A percentile compares a stretch with the other conserved stretches of the same genome.
phyloP scores from a whole-genome alignment of 1,140 invertebrate genomes.

The Eumaeus atala region DNA sequence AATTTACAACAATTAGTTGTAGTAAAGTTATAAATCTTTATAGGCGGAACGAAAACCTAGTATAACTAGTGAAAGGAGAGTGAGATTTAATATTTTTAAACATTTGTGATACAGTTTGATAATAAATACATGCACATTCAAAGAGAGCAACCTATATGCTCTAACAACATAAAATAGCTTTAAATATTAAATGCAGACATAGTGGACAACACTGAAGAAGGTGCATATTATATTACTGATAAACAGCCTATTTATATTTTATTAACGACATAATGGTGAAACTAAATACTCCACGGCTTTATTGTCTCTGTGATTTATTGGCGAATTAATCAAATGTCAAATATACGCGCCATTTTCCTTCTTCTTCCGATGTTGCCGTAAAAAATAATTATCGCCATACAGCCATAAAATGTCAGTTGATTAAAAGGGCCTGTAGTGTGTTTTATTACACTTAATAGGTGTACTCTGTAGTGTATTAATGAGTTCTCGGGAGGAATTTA shows the following conservation, averaged over 20 bases:
- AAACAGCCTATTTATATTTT: background rate
- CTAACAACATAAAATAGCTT: background rate
- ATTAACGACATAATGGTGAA: background rate
- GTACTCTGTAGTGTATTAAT: constrained; percentile 15
- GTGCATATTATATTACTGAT: background rate
- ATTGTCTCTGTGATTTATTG: background rate
- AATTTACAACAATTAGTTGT: too few species aligned
- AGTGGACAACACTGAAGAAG: background rate
- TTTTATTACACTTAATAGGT: constrained; percentile 22
- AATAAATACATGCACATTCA: too few species aligned
- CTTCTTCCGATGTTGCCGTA: background rate
- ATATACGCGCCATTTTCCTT: constrained; percentile 4
- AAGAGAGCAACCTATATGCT: background rate
- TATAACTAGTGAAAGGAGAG: too few species aligned
- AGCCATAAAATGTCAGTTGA: background rate
- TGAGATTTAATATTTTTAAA: too few species aligned
- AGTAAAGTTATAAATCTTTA: too few species aligned
- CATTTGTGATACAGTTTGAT: too few species aligned
- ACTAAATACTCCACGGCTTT: background rate
- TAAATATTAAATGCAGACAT: background rate
- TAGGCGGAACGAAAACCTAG: too few species aligned
- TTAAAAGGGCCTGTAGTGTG: constrained; percentile 3
- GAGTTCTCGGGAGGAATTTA: constrained; percentile 24
- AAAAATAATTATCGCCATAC: background rate
- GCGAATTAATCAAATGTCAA: constrained; percentile 2